phyloP scores from a whole-genome alignment of 1,140 invertebrate genomes.

The Caerostris extrusa region DNA sequence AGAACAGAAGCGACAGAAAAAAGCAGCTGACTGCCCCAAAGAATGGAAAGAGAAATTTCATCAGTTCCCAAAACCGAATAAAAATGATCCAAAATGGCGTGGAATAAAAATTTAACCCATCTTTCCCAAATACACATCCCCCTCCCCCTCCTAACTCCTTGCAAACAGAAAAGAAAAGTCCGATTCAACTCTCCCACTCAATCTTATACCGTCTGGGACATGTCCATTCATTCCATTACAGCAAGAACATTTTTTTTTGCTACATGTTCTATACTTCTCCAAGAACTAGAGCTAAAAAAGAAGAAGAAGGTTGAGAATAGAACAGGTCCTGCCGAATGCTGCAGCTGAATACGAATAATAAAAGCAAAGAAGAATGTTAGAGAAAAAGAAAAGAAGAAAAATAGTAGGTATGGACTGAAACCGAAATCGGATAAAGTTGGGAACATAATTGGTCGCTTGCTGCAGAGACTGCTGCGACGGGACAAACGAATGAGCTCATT shows the following conservation, averaged over 20 bases:
- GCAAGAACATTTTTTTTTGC: background rate
- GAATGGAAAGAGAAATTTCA: conserved; percentile 31
- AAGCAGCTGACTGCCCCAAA: conserved; percentile 18
- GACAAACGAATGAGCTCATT: conserved; percentile 59
- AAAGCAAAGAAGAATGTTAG: conserved; percentile 52
- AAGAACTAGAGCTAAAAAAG: background rate
- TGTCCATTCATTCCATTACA: conserved; percentile 48
- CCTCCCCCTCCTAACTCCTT: background rate
- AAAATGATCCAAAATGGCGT: conserved; percentile 64
- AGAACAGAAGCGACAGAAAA: background rate
- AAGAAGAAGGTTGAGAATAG: background rate
- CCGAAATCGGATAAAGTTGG: conserved; percentile 49
- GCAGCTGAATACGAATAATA: conserved; percentile 55
- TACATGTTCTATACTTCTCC: conserved; percentile 35
- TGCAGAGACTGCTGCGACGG: background rate
- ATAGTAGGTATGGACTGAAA: no score
- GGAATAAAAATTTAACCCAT: conserved; percentile 67
- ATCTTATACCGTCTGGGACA: conserved; percentile 58
- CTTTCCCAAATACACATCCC: background rate
- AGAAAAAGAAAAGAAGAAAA: conserved; percentile 11
- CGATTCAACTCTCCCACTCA: conserved; percentile 54
- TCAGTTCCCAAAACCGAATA: conserved; percentile 56
- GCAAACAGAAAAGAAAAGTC: conserved; percentile 56
- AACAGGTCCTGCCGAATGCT: conserved; percentile 32
- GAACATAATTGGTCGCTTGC: conserved; percentile 59